phyloP scores from a whole-genome alignment of 1,140 invertebrate species.

The Sesamia nonagrioides region DNA sequence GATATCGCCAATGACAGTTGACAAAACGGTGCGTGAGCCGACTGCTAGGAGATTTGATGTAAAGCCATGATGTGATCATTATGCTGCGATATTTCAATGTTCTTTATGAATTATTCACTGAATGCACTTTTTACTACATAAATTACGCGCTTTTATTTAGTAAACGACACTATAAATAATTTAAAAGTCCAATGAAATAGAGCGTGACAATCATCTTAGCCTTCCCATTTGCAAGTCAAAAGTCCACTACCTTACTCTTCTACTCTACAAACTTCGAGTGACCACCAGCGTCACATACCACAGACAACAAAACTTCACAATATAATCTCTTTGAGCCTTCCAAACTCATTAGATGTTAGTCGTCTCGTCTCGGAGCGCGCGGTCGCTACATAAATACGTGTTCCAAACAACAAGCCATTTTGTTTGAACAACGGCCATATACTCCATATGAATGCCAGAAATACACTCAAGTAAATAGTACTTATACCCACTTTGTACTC shows the following conservation, averaged over 20 bases:
- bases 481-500: not conserved
- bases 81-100: too few relatives aligned
- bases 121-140: too few relatives aligned
- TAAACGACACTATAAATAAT: too few relatives aligned
- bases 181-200: too few relatives aligned
- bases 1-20: too few relatives aligned
- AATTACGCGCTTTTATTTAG: too few relatives aligned
- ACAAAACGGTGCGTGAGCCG: too few relatives aligned
- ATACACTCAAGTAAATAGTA: constrained; percentile 17
- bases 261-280: not conserved
- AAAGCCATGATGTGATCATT: too few relatives aligned
- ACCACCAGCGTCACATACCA: not conserved
- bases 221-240: not conserved
- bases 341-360: constrained; percentile 64
- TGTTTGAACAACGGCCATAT: constrained; percentile 63
- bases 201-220: not conserved
- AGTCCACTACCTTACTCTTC: not conserved
- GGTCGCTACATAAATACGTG: constrained; percentile 62
- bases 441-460: constrained; percentile 28
- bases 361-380: constrained; percentile 57
- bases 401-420: constrained; percentile 57
- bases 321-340: constrained; percentile 62
- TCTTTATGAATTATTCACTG: too few relatives aligned
- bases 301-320: constrained; percentile 57
- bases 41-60: too few relatives aligned